A percentile compares a stretch with the other conserved stretches of the same genome.
Conservation (phyloP, 2,113 vertebrate genomes). For the Caracal caracal region DNA sequence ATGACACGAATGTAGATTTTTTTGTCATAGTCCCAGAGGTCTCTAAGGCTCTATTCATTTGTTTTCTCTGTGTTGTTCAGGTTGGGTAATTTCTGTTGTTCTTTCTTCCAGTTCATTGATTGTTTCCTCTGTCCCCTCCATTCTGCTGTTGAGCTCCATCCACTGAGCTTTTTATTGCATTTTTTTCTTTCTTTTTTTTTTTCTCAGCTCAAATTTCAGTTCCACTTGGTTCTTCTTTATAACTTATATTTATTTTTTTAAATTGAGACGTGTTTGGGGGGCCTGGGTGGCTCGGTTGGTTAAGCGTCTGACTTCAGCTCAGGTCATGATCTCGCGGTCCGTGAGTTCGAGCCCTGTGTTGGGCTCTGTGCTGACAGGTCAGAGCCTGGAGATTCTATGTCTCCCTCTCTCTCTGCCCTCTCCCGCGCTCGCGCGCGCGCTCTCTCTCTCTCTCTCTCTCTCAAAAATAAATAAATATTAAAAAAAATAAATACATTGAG, state of each 20-base stretch:
- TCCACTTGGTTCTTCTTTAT: neutral
- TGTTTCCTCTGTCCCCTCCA: neutral
- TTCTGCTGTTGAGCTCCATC: neutral
- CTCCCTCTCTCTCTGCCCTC: no score
- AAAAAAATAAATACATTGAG: neutral
- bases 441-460: no score
- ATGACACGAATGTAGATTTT: neutral
- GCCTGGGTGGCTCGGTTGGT: no score
- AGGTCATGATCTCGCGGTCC: no score
- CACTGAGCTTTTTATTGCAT: neutral
- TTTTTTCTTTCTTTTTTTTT: neutral
- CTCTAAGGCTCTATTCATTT: neutral
- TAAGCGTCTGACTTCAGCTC: no score
- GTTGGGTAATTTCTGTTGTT: neutral
- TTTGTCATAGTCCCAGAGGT: neutral
- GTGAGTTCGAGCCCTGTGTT: no score
- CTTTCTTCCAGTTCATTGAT: neutral
- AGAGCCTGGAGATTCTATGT: no score
- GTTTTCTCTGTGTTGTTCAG: neutral
- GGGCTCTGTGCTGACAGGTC: no score
- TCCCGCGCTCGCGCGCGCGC: no score
- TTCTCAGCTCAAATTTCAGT: neutral
- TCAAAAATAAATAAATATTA: no score
- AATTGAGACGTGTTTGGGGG: neutral
- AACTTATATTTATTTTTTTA: neutral